Evolutionary conservation across 2,888 invertebrate species (phyloP), one percentile per base, ranked within the genome.

Genomic region (Heliothis peltigera): DNA sequence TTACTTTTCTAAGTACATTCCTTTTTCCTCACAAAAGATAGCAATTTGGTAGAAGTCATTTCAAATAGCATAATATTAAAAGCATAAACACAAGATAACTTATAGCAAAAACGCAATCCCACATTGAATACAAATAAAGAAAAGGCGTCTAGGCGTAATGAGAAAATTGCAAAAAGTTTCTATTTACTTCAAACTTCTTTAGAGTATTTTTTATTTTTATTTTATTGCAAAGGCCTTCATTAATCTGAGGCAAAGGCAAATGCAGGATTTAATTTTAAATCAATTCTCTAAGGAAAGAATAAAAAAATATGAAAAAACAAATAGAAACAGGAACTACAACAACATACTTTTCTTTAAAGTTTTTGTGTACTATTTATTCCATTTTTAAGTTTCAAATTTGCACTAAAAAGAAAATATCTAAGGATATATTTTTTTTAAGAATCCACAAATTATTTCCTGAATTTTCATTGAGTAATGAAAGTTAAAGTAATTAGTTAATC

Each of bases 151-250:
- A 58, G 57, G 17, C n/a, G 2, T 53, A 18, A 42, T 46, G 56
- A 46, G 61, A 56, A 51, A 17, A 56, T 15, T 8, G 60, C 56
- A 48, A 66, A 54, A 12, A 39, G 67, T 52, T 57, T 53, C 19
- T 67, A 72, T 61, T 61, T 47, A 25, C 44, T 60, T 43, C 66
- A 56, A 56, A 72, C 48, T 66, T 57, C 44, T 65, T 65, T 65
- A 55, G 1, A 22, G 48, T 28, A 18, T 6, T 18, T 12, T 7
- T 48, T 51, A 58, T 48, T 49, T 65, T 49, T 65, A 65, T 71
- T 70, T 58, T 54, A 53, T 57, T 67, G 39, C n/a, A n/a, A n/a
- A n/a, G n/a, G n/a, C n/a, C n/a, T n/a, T n/a, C n/a, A n/a, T n/a
- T n/a, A n/a, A n/a, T n/a, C n/a, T n/a, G n/a, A n/a, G n/a, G n/a